Base-by-base conservation (phyloP, 1,140 invertebrate genomes). In the Propsilocerus akamusi region DNA sequence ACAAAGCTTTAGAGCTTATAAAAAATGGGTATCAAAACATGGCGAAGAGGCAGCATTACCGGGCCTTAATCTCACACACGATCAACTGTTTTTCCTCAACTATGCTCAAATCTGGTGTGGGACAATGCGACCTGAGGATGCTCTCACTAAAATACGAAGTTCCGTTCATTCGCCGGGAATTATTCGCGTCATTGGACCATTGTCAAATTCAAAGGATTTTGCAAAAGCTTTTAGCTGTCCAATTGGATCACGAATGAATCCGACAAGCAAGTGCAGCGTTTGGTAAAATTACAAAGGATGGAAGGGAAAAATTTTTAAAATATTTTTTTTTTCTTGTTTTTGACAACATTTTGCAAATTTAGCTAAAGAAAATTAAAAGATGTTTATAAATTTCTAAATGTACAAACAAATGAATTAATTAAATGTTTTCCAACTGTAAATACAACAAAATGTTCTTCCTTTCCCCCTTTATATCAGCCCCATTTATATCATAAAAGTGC, bases 51-150 rank as follows among this genome's bases (percentile, higher is more conserved):
- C 75, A 3, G 66, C 73, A 34, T 65, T 91, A 23, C 87, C 87
- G 1, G 87, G 86, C 1, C 63, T 91, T 2, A 82, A 87, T 59
- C 68, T 91, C 41, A 86, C 80, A 1, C 86, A 91, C 57, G 81
- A 90, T 64, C 87, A 91, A 64, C 66, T 91, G 5, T 91, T 91
- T 65, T 92, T 89, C 61, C 70, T 92, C 2, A 92, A 90, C 62
- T 92, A 90, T 63, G 87, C 87, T 10, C 73, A 75, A 56, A 97
- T 98, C 46, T 98, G 94, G 94, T 98, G 94, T 62, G 94, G 94
- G 5, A 86, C 88, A 0, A 96, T 95, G 89, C 74, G 92, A 55
- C 89, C 89, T 4, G 91, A 98, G 69, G 93, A 97, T 58, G 91
- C 94, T 46, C 67, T 94, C 2, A 91, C 85, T 23, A 96, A 96